Base-by-base conservation (phyloP, 2,797 vertebrate species). In the Amniataba percoides region DNA sequence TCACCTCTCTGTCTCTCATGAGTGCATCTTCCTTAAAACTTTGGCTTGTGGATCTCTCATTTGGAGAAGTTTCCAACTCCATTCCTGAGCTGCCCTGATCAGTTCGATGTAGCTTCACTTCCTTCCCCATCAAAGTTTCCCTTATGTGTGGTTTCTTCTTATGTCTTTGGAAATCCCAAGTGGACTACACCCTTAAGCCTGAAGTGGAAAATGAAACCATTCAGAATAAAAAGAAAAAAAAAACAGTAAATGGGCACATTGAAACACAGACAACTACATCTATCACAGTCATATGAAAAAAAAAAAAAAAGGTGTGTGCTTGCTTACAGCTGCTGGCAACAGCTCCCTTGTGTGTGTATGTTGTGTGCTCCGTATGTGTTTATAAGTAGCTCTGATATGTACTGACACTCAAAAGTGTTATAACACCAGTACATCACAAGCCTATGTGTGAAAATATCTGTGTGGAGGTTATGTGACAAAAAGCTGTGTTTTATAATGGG, bases 51-150 rank as follows among this genome's bases (percentile, higher is more conserved):
- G 43, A 25, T 0, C 23, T 57, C 34, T 61, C 36, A 10, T 55
- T 82, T 60, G 61, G 67, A 72, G 25, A 80, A 80, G 36, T 27
- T 46, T 65, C 40, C 65, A 75, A 79, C 81, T 79, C 77, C 52
- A 42, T 78, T 71, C 52, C 58, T 64, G 71, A 73, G 70, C 68
- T 74, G 57, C 53, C 71, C 48, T 55, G 46, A 75, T 77, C 77
- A 74, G 52, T 85, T 65, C 48, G 59, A 84, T 57, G 39, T 62
- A 31, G 61, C 23, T 70, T 69, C 45, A 31, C 8, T 45, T 71
- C 42, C 34, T 62, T 49, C 70, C 43, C 36, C 1, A 8, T 60
- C 27, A 74, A 51, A 45, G 31, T 25, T 58, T 49, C 21, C 45
- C 15, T 40, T 12, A 10, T 57, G 34, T 71, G 43, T 51, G 12